Evolutionary conservation across 2,797 vertebrate genomes (phyloP), one percentile per base, ranked within the genome.

Genomic region (Knipowitschia caucasica): DNA sequence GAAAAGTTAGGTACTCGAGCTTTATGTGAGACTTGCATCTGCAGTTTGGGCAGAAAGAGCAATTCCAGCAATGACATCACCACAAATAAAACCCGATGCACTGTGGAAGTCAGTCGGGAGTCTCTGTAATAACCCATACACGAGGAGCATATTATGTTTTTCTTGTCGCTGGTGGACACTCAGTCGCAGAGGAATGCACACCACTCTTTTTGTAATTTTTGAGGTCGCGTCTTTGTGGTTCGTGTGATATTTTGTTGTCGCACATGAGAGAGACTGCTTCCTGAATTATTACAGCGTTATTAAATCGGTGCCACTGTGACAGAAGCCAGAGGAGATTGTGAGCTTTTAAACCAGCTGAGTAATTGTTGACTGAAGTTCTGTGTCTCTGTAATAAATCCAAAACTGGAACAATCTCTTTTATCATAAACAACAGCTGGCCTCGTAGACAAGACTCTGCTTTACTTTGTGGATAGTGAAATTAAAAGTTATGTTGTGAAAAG

Each of bases 101-200:
- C 21, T 18, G 29, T 2, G 56, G 40, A 36, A 40, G 55, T 30
- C 29, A 53, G 44, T n/a, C 18, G 9, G 49, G 3, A 38, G 18
- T 36, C 38, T 20, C 17, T 34, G 34, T 50, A 45, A 50, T 53
- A 47, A n/a, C 33, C 58, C 33, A 3, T 56, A 8, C 50, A 43
- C 46, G 31, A 42, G 45, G 55, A 53, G 29, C 53, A 46, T 39
- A 36, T 54, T 24, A 39, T 18, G 36, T 10, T 57, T 23, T 35
- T 14, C 36, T 20, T 52, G 21, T 38, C 39, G 9, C 45, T 27
- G 15, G 35, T 51, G 49, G 54, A 54, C 27, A 51, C 17, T 39
- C 26, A 33, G 23, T 42, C 55, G 50, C 44, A 27, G 31, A 43
- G 11, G 26, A 27, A 49, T 26, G 27, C n/a, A 8, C 17, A 12